Conservation (phyloP, 1,140 invertebrate species). For the Drosophila obscura region DNA sequence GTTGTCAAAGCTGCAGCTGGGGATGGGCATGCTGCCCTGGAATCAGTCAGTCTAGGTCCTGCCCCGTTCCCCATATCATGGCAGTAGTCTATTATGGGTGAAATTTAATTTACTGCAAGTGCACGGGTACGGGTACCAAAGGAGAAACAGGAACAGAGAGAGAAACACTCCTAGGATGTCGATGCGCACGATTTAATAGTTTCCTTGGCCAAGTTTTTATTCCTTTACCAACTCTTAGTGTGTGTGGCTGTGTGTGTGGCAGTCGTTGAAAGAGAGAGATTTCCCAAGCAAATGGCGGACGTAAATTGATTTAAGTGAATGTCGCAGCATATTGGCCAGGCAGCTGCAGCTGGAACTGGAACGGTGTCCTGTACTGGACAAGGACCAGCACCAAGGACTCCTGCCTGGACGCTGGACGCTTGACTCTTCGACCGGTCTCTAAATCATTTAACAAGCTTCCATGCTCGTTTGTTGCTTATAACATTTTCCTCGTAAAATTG, state of each 20-base stretch:
- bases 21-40: too few species aligned
- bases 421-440: constrained; percentile 14
- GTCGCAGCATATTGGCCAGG: constrained; percentile 63
- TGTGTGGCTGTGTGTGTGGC: constrained; percentile 10
- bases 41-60: neutral
- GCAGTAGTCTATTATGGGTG: constrained; percentile 69
- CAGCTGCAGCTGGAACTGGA: constrained; percentile 14
- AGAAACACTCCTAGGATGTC: constrained; percentile 25
- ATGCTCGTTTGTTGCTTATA: constrained; percentile 53
- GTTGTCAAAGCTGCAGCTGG: constrained; percentile 46
- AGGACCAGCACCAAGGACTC: too few species aligned
- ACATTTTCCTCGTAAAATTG: constrained; percentile 67
- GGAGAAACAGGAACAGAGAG: constrained; percentile 11
- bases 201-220: constrained; percentile 47
- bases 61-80: constrained; percentile 24
- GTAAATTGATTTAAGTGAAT: constrained; percentile 81
- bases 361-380: too few species aligned
- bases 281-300: constrained; percentile 43
- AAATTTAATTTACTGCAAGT: constrained; percentile 76
- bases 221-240: constrained; percentile 16
- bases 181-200: constrained; percentile 71
- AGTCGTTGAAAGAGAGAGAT: constrained; percentile 49
- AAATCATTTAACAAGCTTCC: constrained; percentile 75
- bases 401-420: neutral
- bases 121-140: constrained; percentile 21